Percentiles rank a stretch among this genome's conserved stretches.
Conservation (phyloP, 2,797 vertebrate genomes). For the Enteromius viviparus region DNA sequence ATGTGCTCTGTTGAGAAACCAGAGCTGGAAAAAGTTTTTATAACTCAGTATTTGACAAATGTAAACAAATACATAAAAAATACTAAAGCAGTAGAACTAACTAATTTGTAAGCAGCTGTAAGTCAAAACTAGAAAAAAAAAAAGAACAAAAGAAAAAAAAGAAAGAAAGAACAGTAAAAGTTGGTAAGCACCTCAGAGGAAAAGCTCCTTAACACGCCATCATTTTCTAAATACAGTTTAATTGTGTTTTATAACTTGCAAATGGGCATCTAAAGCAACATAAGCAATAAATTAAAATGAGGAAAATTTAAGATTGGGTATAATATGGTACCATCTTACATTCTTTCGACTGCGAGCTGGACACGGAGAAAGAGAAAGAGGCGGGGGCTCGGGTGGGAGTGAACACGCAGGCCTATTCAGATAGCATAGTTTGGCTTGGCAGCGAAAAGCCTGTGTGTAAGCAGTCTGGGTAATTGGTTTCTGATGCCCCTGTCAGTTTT, state of each 20-base stretch:
- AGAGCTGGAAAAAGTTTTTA: slow-evolving; percentile 68
- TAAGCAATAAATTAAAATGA: neutral
- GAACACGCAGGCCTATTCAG: slow-evolving; percentile 70
- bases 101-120: neutral
- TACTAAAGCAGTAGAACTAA: neutral
- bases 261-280: slow-evolving; percentile 2
- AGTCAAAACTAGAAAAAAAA: neutral
- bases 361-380: slow-evolving; percentile 41
- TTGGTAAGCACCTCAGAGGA: neutral
- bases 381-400: slow-evolving; percentile 31
- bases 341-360: slow-evolving; percentile 28
- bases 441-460: slow-evolving; percentile 70
- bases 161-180: neutral
- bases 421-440: slow-evolving; percentile 82
- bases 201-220: neutral
- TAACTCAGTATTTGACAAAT: neutral
- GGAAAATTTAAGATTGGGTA: slow-evolving; percentile 12
- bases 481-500: slow-evolving; percentile 78
- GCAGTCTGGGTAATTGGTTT: slow-evolving; percentile 82
- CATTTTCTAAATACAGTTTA: slow-evolving; percentile 25
- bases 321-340: slow-evolving; percentile 35
- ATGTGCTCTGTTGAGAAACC: slow-evolving; percentile 71
- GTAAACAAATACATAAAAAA: too few species aligned
- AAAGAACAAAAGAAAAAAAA: neutral
- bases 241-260: slow-evolving; percentile 14